Base-by-base conservation (phyloP, 2,797 vertebrate species). In the Kryptolebias ocellatus region DNA sequence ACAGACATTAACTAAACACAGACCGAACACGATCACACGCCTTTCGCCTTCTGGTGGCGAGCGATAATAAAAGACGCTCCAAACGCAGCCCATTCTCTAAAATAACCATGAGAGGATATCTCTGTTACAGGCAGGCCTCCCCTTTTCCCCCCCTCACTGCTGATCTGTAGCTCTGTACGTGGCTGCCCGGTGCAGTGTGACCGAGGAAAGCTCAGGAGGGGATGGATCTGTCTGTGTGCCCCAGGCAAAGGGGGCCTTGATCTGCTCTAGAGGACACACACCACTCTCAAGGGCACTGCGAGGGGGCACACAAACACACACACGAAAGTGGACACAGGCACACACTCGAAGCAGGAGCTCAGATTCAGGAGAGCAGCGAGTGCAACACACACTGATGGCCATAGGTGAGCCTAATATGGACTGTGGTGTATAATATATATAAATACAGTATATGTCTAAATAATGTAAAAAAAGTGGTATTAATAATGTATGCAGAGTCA, bases 401-500 rank as follows among this genome's bases (percentile, higher is more conserved):
- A 49, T 16, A 68, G 34, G 50, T 46, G 49, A 53, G 47, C 44
- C 44, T 46, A 44, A 15, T 47, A 20, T 3, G 7, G 51, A 57
- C 71, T 14, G 14, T 63, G 18, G 66, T 47, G 14, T 61, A 61
- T 59, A 56, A 70, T 73, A 55, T 67, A 57, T 54, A 15, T 12
- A 20, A 24, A 45, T 66, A 24, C 60, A 53, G 50, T 68, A 56
- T 58, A 50, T 68, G 20, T 50, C 63, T 78, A 79, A 75, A 86
- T 79, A 79, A 89, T 88, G 51, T 64, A 76, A 73, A 39, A 39
- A 12, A 39, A 39, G 67, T 67, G 2, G 53, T 77, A 80, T 91
- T 72, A 86, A 91, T 91, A 87, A 91, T 87, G 79, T 58, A 91
- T 90, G 80, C 50, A 50, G 61, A 80, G 73, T 72, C 17, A 51